Evolutionary conservation across 2,113 vertebrate genomes (phyloP).

Genomic region (Cariama cristata): DNA sequence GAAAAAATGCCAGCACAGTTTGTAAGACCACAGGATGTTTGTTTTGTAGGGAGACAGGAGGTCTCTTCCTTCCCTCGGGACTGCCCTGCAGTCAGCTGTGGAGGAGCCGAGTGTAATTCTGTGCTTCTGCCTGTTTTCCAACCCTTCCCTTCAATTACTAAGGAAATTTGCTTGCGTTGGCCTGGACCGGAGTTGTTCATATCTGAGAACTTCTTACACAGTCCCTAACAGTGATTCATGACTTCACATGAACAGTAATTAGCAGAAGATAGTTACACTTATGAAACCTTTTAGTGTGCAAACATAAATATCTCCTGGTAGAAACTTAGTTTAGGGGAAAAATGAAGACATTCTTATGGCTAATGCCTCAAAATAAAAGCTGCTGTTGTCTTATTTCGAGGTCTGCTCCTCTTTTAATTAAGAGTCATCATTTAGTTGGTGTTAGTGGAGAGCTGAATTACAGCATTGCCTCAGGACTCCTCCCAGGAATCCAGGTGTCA

Average conservation of each 20-base stretch:
- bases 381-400: background rate
- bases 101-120: background rate
- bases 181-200: background rate
- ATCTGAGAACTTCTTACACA: background rate
- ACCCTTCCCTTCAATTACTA: background rate
- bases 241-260: background rate
- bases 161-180: background rate
- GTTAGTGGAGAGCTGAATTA: background rate
- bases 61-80: background rate
- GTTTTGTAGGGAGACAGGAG: slow-evolving; percentile 42
- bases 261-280: background rate
- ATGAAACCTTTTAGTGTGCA: background rate
- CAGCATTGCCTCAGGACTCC: background rate
- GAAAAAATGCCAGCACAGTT: background rate
- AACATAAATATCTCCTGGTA: background rate
- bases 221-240: slow-evolving; percentile 40
- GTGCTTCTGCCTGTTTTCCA: background rate
- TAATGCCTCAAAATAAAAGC: background rate
- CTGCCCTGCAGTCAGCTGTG: background rate
- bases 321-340: background rate
- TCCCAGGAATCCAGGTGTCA: slow-evolving; percentile 2
- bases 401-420: background rate
- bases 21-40: slow-evolving; percentile 57
- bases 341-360: background rate
- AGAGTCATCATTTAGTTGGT: background rate